These are phyloP conservation scores for Arizona elegans DNA, from an alignment of 2,113 vertebrate species.

Conservation along the genomic window DNA sequence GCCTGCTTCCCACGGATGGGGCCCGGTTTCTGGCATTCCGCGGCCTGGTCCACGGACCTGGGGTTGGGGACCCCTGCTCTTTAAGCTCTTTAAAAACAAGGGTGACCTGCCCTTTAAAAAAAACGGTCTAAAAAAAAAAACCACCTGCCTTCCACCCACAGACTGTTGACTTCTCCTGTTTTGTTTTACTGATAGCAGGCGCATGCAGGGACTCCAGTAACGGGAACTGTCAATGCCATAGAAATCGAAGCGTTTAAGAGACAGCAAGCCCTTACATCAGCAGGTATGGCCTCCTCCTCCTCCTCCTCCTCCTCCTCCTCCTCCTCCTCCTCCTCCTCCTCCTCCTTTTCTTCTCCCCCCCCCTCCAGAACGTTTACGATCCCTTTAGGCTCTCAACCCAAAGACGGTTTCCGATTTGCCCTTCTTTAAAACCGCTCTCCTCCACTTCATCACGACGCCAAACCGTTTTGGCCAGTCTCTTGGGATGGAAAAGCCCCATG, in stretches of 20 bases:
- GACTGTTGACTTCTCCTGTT: constrained; percentile 47
- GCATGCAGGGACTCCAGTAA: constrained; percentile 75
- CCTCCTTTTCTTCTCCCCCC: background rate
- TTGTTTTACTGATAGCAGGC: constrained; percentile 74
- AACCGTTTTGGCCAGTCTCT: constrained; percentile 10
- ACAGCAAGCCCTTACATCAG: constrained; percentile 84
- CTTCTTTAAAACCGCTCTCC: constrained; percentile 31
- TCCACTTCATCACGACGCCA: constrained; percentile 25
- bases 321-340: background rate
- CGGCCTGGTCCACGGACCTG: no score
- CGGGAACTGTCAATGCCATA: constrained; percentile 75
- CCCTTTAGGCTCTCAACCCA: constrained; percentile 16
- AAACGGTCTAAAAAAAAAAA: constrained; percentile 5
- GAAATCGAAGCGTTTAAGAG: constrained; percentile 95
- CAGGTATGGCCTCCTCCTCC: constrained; percentile 76
- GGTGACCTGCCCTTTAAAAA: background rate
- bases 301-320: background rate
- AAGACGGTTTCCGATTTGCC: background rate
- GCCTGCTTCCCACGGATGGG: no score
- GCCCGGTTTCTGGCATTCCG: no score
- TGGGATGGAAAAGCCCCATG: constrained; percentile 17
- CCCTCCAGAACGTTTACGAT: background rate
- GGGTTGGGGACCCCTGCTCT: no score
- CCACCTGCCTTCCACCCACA: background rate
- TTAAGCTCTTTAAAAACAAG: background rate